Conservation (phyloP, 2,888 invertebrate species). For the Callimorpha dominula region DNA sequence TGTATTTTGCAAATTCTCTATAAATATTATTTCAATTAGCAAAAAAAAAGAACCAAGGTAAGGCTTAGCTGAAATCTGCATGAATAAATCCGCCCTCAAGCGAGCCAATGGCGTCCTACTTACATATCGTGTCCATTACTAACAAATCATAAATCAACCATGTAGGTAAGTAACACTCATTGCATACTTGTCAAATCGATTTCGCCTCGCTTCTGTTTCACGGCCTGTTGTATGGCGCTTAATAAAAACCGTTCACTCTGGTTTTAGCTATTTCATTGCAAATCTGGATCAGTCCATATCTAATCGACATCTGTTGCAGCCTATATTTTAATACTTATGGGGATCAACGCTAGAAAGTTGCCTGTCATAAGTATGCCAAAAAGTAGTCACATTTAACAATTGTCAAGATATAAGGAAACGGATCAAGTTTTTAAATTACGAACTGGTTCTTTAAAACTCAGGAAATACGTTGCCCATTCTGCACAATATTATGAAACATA, state of each 20-base stretch:
- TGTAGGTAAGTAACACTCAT: neutral
- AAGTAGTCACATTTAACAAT: neutral
- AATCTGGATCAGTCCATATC: neutral
- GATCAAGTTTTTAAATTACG: constrained; percentile 10
- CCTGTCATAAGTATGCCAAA: neutral
- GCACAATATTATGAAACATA: constrained; percentile 44
- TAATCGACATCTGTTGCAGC: neutral
- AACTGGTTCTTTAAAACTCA: constrained; percentile 30
- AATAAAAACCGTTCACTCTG: neutral
- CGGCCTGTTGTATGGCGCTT: constrained; percentile 10
- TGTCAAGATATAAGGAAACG: constrained; percentile 11
- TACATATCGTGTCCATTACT: too few species aligned
- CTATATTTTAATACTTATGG: neutral
- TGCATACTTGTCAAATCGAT: constrained; percentile 15
- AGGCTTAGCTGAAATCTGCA: neutral
- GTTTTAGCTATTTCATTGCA: neutral
- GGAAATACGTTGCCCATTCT: constrained; percentile 36
- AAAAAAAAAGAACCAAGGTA: neutral
- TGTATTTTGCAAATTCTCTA: neutral
- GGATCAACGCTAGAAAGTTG: neutral
- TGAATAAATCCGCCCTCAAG: neutral
- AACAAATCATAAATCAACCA: neutral
- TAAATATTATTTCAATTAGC: neutral
- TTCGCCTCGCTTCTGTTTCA: constrained; percentile 18
- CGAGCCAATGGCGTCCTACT: neutral